Conservation (phyloP, 2,888 invertebrate genomes). For the Pedicia rivosa region DNA sequence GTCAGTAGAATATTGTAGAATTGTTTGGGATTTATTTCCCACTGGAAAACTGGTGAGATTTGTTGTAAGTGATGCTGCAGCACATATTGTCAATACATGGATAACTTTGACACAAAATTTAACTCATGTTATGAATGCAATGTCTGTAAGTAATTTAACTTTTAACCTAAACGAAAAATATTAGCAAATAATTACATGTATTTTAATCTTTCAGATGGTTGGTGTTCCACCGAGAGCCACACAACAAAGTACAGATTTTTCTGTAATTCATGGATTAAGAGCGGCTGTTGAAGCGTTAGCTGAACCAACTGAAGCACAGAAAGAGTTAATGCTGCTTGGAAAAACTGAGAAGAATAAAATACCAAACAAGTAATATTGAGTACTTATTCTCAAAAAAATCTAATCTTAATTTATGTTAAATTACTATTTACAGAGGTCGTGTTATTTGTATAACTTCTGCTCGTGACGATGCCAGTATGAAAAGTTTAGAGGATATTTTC, state of each 20-base stretch:
- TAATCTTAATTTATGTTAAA: constrained; percentile 26
- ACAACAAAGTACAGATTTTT: constrained; percentile 39
- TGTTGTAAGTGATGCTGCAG: constrained; percentile 73
- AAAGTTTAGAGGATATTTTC: constrained; percentile 74
- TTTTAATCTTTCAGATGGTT: constrained; percentile 39
- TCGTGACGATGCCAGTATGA: constrained; percentile 72
- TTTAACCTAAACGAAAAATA: not conserved
- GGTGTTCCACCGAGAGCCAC: constrained; percentile 54
- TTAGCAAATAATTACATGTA: constrained; percentile 8
- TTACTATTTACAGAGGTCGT: constrained; percentile 40
- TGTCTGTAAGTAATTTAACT: constrained; percentile 2
- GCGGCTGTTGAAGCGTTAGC: constrained; percentile 75
- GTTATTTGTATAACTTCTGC: constrained; percentile 85
- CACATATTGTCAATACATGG: constrained; percentile 78
- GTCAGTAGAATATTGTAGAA: constrained; percentile 87
- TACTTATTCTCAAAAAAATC: not conserved
- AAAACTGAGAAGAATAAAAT: constrained; percentile 22
- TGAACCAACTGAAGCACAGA: constrained; percentile 64
- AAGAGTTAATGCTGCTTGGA: constrained; percentile 27
- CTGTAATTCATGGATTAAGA: constrained; percentile 67
- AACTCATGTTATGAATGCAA: constrained; percentile 48
- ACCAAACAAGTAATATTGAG: not conserved
- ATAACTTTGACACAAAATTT: constrained; percentile 67
- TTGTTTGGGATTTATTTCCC: constrained; percentile 96
- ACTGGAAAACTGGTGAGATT: constrained; percentile 74